A percentile compares a stretch with the other conserved stretches of the same genome.
These are phyloP conservation scores for Dromius quadrimaculatus DNA, from an alignment of 2,888 invertebrate species.

Conservation along the genomic window DNA sequence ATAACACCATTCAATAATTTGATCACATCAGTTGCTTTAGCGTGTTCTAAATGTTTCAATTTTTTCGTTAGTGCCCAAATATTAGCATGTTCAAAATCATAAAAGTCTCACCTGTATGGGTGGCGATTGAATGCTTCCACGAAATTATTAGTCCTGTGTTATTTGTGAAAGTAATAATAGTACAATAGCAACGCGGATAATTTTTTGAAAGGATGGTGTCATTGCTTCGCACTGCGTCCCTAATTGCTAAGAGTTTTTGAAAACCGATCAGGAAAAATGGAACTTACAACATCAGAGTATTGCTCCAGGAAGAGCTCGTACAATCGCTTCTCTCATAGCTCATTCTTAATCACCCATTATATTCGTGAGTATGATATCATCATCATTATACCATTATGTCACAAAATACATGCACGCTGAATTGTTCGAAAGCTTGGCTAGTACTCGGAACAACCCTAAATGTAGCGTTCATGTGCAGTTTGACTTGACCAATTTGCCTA, in stretches of 20 bases:
- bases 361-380: not conserved
- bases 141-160: not conserved
- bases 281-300: not conserved
- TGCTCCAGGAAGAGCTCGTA: not conserved
- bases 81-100: not conserved
- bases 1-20: not conserved
- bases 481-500: not conserved
- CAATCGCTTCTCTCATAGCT: not conserved
- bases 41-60: not conserved
- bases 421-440: not conserved
- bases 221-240: not conserved
- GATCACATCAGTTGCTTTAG: not conserved
- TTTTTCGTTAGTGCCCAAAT: not conserved
- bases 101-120: not conserved
- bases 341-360: conserved; percentile 8
- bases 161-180: not conserved
- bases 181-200: conserved; percentile 11
- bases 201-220: too few relatives aligned
- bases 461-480: not conserved
- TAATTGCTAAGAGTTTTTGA: not conserved
- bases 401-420: not conserved
- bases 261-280: conserved; percentile 1
- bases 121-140: not conserved
- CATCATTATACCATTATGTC: not conserved
- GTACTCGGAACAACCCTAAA: not conserved